phyloP scores from a whole-genome alignment of 2,888 invertebrate genomes.

The Phengaris alcon region DNA sequence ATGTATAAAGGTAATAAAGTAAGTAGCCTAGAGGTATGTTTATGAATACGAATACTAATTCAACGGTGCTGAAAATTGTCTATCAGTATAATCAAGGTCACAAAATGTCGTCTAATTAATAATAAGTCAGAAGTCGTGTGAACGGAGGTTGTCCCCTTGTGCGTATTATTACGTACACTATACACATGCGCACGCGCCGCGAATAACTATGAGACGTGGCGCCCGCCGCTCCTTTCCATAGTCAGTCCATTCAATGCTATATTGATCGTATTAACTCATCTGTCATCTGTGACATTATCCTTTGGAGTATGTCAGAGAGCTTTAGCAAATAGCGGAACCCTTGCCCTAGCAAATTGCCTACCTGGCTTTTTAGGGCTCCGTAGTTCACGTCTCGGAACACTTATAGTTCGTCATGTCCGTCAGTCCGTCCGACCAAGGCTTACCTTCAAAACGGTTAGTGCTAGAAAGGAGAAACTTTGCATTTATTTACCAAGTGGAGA shows the following conservation, averaged over 20 bases:
- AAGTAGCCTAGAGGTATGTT: neutral
- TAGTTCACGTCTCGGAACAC: too few relatives aligned
- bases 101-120: constrained; percentile 27
- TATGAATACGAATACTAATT: neutral
- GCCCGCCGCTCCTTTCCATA: constrained; percentile 57
- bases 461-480: too few relatives aligned
- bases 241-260: constrained; percentile 46
- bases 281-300: constrained; percentile 10
- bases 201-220: constrained; percentile 66
- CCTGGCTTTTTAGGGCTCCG: too few relatives aligned
- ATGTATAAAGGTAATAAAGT: too few relatives aligned
- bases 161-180: constrained; percentile 32
- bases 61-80: neutral
- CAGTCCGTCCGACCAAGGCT: too few relatives aligned
- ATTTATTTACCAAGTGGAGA: too few relatives aligned
- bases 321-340: too few relatives aligned
- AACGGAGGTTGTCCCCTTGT: constrained; percentile 38
- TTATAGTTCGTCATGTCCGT: too few relatives aligned
- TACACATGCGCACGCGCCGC: constrained; percentile 43
- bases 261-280: neutral
- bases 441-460: too few relatives aligned
- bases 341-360: too few relatives aligned
- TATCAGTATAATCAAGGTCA: constrained; percentile 11
- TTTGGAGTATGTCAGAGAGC: neutral
- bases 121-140: constrained; percentile 36